A percentile compares a stretch with the other conserved stretches of the same genome.
Conservation (phyloP, 2,113 vertebrate species). For the Oenanthe oenanthe region DNA sequence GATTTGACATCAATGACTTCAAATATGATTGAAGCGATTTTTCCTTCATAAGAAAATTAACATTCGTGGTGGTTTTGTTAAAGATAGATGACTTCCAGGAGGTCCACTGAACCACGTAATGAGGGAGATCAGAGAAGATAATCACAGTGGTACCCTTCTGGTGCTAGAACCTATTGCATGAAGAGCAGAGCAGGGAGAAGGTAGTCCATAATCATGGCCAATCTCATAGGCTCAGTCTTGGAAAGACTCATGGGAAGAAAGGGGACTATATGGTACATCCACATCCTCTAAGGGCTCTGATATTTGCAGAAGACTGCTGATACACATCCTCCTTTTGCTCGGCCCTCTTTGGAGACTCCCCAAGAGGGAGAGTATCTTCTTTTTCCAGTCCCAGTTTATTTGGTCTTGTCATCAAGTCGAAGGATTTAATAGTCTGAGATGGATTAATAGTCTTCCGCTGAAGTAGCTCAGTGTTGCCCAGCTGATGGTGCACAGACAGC, state of each 20-base stretch:
- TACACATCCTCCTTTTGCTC: background rate
- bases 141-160: background rate
- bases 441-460: background rate
- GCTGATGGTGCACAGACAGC: background rate
- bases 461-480: background rate
- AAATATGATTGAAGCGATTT: background rate
- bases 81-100: background rate
- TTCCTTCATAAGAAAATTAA: background rate
- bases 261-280: background rate
- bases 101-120: background rate
- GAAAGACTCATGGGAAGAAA: background rate
- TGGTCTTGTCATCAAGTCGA: background rate
- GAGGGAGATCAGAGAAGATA: background rate
- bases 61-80: background rate
- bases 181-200: background rate
- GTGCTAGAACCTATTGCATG: background rate
- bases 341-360: background rate
- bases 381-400: background rate
- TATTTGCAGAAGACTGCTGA: background rate
- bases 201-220: background rate
- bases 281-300: background rate
- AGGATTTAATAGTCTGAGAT: accelerated
- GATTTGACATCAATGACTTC: background rate
- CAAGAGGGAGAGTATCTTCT: background rate
- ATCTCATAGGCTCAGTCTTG: background rate